Conservation (phyloP, 2,888 invertebrate species). For the Ophion costatus region DNA sequence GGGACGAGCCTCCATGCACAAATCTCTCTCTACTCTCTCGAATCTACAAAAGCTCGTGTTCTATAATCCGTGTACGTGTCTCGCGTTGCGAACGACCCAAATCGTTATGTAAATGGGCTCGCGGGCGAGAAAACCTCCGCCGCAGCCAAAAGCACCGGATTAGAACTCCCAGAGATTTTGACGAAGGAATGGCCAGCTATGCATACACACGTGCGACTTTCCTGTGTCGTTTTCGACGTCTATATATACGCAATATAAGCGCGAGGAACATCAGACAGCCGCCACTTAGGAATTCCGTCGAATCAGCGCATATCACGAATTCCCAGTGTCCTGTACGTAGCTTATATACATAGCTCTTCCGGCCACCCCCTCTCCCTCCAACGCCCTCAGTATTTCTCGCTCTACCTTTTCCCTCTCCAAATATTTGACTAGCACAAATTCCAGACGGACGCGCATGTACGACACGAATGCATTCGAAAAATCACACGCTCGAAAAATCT, state of each 20-base stretch:
- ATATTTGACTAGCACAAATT: constrained; percentile 45
- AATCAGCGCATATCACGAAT: constrained; percentile 62
- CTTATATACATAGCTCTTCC: background rate
- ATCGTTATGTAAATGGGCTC: constrained; percentile 77
- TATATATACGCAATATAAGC: constrained; percentile 26
- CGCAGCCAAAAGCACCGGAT: constrained; percentile 58
- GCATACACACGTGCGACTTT: background rate
- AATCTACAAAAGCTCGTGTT: constrained; percentile 38
- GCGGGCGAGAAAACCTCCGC: constrained; percentile 53
- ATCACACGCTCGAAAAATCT: background rate
- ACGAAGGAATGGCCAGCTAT: background rate
- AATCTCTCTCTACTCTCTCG: constrained; percentile 15
- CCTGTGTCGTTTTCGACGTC: constrained; percentile 13
- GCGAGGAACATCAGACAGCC: constrained; percentile 37
- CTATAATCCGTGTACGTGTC: constrained; percentile 29
- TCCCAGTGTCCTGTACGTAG: constrained; percentile 51
- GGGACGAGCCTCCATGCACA: constrained; percentile 51
- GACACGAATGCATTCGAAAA: background rate
- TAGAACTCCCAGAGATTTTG: constrained; percentile 55
- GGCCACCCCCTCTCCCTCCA: background rate
- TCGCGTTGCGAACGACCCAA: constrained; percentile 75
- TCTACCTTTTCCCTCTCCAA: constrained; percentile 23
- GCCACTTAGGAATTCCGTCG: constrained; percentile 59
- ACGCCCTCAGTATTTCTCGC: background rate
- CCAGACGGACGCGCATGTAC: constrained; percentile 1